Evolutionary conservation across 1,140 invertebrate genomes (phyloP), one percentile per base, ranked within the genome.

Genomic region (Aleiodes sp.): DNA sequence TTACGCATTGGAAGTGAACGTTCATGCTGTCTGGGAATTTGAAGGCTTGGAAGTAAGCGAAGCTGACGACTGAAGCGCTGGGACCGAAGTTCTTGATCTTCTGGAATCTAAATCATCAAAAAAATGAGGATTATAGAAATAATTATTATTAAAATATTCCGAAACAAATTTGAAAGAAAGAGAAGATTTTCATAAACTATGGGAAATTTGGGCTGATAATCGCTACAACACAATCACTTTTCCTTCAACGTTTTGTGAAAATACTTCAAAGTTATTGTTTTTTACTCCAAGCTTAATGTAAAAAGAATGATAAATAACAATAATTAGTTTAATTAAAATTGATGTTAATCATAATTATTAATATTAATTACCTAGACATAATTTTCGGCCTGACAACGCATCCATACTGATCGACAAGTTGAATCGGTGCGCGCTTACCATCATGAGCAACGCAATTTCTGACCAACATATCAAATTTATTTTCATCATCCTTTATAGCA

Each of bases 11-110:
- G 92, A 98, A 98, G 88, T 97, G 96, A 1, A 98, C 95, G 79
- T 97, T 96, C 96, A 97, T 97, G 9, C 94, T 96, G 81, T 98
- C 96, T 0, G 96, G 96, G 91, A 98, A 98, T 84, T 98, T 97
- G 87, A 97, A 98, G 0, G 96, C 96, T 86, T 96, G 94, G 92
- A 98, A 98, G 86, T 97, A 96, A 1, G 96, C 96, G 78, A 96
- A 98, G 57, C 94, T 95, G 1, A 98, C 94, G 0, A 97, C 96
- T 0, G 94, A 96, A 4, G 96, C 96, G 26, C 94, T 95, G 0
- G 94, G 93, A 0, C 96, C 96, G 71, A 97, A 98, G 87, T 97
- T 97, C 87, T 97, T 96, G 70, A 97, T 96, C 86, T 98, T 98
- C 74, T 96, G 94, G 91, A 98, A 98, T 82, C 93, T 93, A 52